Percentiles rank a stretch among this genome's conserved stretches.
These are phyloP conservation scores for Ornithoptera alexandrae DNA, from an alignment of 2,888 invertebrate species.

Conservation along the genomic window DNA sequence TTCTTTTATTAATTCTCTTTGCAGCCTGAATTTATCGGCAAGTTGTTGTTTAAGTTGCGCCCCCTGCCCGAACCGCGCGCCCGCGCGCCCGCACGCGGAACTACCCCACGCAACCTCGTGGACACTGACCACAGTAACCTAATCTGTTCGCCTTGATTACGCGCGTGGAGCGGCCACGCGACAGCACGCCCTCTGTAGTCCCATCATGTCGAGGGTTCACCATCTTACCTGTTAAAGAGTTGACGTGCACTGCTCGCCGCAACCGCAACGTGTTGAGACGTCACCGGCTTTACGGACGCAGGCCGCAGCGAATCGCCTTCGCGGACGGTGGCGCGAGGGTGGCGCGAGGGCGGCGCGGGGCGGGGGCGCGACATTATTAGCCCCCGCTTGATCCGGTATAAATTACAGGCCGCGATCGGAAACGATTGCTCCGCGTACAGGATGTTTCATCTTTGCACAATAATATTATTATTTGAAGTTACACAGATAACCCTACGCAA, in stretches of 20 bases:
- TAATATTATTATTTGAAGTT: constrained; percentile 6
- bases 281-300: neutral
- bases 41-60: constrained; percentile 3
- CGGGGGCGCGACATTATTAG: constrained; percentile 49
- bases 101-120: neutral
- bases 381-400: constrained; percentile 55
- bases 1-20: constrained; percentile 28
- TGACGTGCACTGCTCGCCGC: neutral
- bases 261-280: neutral
- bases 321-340: constrained; percentile 26
- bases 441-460: constrained; percentile 35
- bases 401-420: constrained; percentile 61
- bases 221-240: too few relatives aligned
- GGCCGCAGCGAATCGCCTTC: neutral
- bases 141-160: too few relatives aligned
- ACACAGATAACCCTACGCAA: too few relatives aligned
- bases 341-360: constrained; percentile 29
- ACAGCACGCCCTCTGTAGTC: too few relatives aligned
- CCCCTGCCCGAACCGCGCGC: neutral
- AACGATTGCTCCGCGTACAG: constrained; percentile 50
- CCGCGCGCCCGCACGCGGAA: neutral
- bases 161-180: too few relatives aligned
- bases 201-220: too few relatives aligned
- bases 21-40: constrained; percentile 18
- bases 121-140: too few relatives aligned